Percentiles rank a stretch among this genome's conserved stretches.
phyloP scores from a whole-genome alignment of 2,113 vertebrate species.

The Oostethus manadensis region DNA sequence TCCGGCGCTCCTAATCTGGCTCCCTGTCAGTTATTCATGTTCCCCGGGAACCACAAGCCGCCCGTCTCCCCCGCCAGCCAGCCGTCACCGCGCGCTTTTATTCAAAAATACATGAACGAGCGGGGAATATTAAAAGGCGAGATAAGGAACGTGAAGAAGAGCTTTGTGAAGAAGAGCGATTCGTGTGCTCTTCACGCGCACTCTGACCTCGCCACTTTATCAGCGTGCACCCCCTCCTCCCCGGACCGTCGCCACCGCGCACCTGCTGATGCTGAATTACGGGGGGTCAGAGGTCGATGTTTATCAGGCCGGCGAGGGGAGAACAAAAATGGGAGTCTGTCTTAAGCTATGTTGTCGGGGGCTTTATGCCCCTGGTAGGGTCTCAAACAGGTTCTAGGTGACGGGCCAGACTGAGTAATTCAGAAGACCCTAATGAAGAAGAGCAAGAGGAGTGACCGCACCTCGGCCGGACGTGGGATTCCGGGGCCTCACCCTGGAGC shows the following conservation, averaged over 20 bases:
- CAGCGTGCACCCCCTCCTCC: neutral
- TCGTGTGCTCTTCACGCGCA: slow-evolving; percentile 6
- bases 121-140: slow-evolving; percentile 24
- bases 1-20: slow-evolving; percentile 67
- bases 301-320: no score
- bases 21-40: slow-evolving; percentile 71
- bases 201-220: slow-evolving; percentile 5
- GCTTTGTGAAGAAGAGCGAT: neutral
- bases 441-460: no score
- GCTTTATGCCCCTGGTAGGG: no score
- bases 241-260: neutral
- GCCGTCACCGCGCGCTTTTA: slow-evolving; percentile 41
- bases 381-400: no score
- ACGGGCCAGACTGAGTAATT: no score
- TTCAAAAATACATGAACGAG: slow-evolving; percentile 43
- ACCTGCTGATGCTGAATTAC: neutral
- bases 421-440: no score
- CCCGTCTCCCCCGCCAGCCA: slow-evolving; percentile 36
- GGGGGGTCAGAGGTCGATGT: no score
- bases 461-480: no score
- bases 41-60: slow-evolving; percentile 49
- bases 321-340: no score
- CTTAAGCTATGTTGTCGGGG: no score
- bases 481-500: no score
- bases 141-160: neutral